Evolutionary conservation across 2,888 invertebrate species (phyloP), one percentile per base, ranked within the genome.

Genomic region (Troides aeacus): DNA sequence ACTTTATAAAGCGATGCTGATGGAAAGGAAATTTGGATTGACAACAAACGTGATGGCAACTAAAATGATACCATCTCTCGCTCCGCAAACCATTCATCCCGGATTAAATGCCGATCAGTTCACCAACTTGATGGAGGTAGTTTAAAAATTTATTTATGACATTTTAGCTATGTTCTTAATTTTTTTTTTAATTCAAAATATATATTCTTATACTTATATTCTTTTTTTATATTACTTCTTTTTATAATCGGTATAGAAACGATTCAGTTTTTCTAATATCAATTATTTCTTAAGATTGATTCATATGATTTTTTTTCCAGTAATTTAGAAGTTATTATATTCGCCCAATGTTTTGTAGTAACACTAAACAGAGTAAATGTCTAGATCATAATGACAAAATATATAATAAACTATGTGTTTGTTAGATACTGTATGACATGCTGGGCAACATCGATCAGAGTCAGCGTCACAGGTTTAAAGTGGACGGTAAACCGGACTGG

Each of bases 81-180:
- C 98, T 70, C 99, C 99, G 24, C 97, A 97, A 84, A 97, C 98
- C 1, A 96, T 99, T 71, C 98, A 98, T 89, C 97, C 98, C 1
- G 78, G 81, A 17, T 75, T 92, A 73, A 89, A 84, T 68, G 77
- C 85, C 50, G 87, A 90, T 42, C 91, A 91, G 74, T 90, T 92
- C 74, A 79, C 83, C 62, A 83, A 80, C 69, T 76, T 91, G 8
- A 90, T 92, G 83, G 89, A 92, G 88, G 92, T 91, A 84, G 72
- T 17, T 60, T 36, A 30, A 36, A 8, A 56, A 17, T 21, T 17
- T 57, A 50, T 57, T 18, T 57, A 50, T 50, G 2, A 50, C 12
- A 50, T 50, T 50, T 50, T 15, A 50, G 17, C 18, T 17, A 50
- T 17, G 2, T 15, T 2, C 15, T 17, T 8, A 8, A 39, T 4